Base-by-base conservation (phyloP, 2,888 invertebrate species). In the Petrophora chlorosata region DNA sequence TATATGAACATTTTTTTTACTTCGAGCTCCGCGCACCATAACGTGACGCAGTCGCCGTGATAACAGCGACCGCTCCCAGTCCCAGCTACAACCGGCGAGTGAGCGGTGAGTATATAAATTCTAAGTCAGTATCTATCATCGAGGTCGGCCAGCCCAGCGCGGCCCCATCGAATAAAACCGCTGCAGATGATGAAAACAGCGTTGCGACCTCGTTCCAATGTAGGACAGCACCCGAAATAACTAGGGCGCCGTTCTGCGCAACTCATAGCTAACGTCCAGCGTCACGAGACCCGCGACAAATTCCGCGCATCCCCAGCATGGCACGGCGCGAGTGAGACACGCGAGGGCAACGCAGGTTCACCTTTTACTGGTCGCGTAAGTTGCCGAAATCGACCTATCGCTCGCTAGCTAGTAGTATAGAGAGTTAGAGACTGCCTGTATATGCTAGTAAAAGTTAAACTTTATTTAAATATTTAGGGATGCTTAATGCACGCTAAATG, bases 151-250 rank as follows among this genome's bases (percentile, higher is more conserved):
- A 25, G 80, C 85, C 86, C 83, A 72, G 48, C 64, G 82, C 62
- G 87, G 86, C 87, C 85, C 84, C 86, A 80, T 81, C 81, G 74
- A 78, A 81, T 79, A 76, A 82, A 82, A 82, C 77, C 67, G 72
- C 67, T 75, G 72, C 65, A 79, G 80, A 79, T 85, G 84, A 84
- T 86, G 85, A 85, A 85, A 85, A 86, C 84, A 72, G 74, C 79
- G 78, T 77, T 80, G 74, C 72, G 86, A 77, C 88, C 85, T 86
- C 85, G 86, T 80, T 82, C 55, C 64, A 65, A 87, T 83, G 80
- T 88, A 86, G 88, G 84, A 80, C 88, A 76, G 76, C 75, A 85
- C 82, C 89, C 85, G 70, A 88, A 88, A 88, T 87, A 87, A 87
- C 88, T 86, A 82, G 86, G 86, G 73, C 88, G 83, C 79, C 79